Evolutionary conservation across 2,888 invertebrate genomes (phyloP).

Genomic region (Junonia oenone): DNA sequence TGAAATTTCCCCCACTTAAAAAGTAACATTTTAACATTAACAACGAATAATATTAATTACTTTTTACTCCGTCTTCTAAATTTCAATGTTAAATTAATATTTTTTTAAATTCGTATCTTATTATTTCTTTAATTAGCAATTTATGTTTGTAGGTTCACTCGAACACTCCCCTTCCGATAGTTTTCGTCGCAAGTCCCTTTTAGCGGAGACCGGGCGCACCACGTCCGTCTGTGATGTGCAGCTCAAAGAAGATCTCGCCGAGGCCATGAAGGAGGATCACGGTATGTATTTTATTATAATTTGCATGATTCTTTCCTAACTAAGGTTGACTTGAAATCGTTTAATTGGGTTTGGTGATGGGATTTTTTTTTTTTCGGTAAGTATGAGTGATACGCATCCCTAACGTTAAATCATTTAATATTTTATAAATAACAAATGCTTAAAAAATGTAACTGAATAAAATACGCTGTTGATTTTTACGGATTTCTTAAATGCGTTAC

Average conservation of each 20-base stretch:
- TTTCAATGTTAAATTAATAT: too few species aligned
- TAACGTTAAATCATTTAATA: not conserved
- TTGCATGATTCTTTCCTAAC: not conserved
- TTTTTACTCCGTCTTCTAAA: too few species aligned
- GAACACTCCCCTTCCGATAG: slow-evolving; percentile 94
- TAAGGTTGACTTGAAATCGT: not conserved
- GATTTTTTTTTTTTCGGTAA: not conserved
- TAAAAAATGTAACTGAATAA: too few species aligned
- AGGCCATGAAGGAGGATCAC: slow-evolving; percentile 92
- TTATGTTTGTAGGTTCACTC: slow-evolving; percentile 85
- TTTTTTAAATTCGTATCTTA: too few species aligned
- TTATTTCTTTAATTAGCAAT: not conserved
- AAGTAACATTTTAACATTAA: too few species aligned
- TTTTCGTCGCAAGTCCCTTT: slow-evolving; percentile 81
- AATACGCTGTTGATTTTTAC: not conserved
- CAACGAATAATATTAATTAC: too few species aligned
- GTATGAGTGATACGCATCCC: not conserved
- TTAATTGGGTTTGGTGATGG: not conserved
- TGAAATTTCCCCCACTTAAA: too few species aligned
- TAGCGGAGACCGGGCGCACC: slow-evolving; percentile 53
- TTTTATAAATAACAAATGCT: not conserved
- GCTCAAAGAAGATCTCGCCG: slow-evolving; percentile 92
- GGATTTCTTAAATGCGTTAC: not conserved
- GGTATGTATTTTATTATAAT: slow-evolving; percentile 44
- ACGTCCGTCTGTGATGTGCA: slow-evolving; percentile 85